These are phyloP conservation scores for Haliclona indistincta DNA, from an alignment of 37 sponge, comb jelly and placozoan genomes.

Conservation along the genomic window DNA sequence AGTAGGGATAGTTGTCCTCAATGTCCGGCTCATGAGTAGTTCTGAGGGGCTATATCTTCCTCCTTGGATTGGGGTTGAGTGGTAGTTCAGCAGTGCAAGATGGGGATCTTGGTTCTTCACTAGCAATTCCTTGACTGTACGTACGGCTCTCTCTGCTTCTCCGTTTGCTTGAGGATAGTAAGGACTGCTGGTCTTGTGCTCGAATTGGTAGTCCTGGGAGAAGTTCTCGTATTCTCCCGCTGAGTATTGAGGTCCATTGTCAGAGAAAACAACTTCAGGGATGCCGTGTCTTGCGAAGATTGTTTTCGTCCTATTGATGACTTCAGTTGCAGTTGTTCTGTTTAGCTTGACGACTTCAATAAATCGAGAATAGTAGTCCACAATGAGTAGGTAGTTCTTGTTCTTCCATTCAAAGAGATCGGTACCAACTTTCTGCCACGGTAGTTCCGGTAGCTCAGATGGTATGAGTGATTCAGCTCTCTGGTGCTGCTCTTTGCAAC, in stretches of 20 bases:
- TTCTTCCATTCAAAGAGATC: constrained; percentile 51
- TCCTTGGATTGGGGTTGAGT: constrained; percentile 36
- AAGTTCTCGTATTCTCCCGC: constrained; percentile 20
- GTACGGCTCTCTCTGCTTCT: constrained; percentile 63
- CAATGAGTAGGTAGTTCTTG: constrained; percentile 34
- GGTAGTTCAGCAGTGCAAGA: constrained; percentile 30
- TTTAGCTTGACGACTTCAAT: constrained; percentile 42
- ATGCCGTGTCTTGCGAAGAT: constrained; percentile 67
- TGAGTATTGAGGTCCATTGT: constrained; percentile 68
- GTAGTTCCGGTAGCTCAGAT: constrained; percentile 22
- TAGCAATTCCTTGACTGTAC: constrained; percentile 31
- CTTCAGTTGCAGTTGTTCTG: constrained; percentile 8
- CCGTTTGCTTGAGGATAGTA: constrained; percentile 56
- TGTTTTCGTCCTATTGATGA: constrained; percentile 15
- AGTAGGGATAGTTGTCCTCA: constrained; percentile 38
- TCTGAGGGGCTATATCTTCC: constrained; percentile 40
- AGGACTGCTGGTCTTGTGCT: constrained; percentile 51
- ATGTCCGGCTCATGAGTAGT: constrained; percentile 37
- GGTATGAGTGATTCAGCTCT: constrained; percentile 23
- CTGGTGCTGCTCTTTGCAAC: constrained; percentile 14
- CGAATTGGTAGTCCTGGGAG: constrained; percentile 22
- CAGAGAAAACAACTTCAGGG: constrained; percentile 34
- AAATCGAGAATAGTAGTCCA: constrained; percentile 47
- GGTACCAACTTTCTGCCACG: constrained; percentile 54
- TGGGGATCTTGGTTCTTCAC: constrained; percentile 43